These are phyloP conservation scores for Tonatia bakeri DNA, from an alignment of 2,113 vertebrate species.

Conservation along the genomic window DNA sequence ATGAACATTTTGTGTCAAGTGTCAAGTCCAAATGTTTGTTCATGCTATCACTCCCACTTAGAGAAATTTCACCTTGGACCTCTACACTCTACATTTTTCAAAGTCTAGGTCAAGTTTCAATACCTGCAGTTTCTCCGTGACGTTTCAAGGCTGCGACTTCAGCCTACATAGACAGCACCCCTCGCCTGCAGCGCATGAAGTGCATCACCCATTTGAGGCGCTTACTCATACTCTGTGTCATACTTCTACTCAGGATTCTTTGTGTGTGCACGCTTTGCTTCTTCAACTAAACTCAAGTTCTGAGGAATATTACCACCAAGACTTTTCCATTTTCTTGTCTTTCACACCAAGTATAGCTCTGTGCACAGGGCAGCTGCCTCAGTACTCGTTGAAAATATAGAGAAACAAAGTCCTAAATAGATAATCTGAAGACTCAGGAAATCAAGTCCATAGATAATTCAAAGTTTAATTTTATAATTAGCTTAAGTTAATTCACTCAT, in stretches of 20 bases:
- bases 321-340: neutral
- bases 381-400: constrained; percentile 25
- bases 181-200: neutral
- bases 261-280: neutral
- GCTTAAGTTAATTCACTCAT: constrained; percentile 26
- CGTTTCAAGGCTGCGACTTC: neutral
- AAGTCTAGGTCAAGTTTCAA: neutral
- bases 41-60: neutral
- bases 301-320: neutral
- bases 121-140: neutral
- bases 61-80: neutral
- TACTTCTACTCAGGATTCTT: neutral
- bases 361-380: neutral
- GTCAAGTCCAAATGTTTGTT: neutral
- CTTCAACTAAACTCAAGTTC: neutral
- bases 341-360: neutral
- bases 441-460: constrained; percentile 7
- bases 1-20: neutral
- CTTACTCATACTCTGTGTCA: neutral
- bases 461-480: constrained; percentile 41
- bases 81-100: neutral
- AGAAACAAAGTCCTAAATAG: constrained; percentile 17
- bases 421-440: neutral
- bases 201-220: neutral
- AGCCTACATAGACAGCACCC: neutral